Evolutionary conservation across 1,140 invertebrate genomes (phyloP), one percentile per base, ranked within the genome.

Genomic region (Drosophila lowei): DNA sequence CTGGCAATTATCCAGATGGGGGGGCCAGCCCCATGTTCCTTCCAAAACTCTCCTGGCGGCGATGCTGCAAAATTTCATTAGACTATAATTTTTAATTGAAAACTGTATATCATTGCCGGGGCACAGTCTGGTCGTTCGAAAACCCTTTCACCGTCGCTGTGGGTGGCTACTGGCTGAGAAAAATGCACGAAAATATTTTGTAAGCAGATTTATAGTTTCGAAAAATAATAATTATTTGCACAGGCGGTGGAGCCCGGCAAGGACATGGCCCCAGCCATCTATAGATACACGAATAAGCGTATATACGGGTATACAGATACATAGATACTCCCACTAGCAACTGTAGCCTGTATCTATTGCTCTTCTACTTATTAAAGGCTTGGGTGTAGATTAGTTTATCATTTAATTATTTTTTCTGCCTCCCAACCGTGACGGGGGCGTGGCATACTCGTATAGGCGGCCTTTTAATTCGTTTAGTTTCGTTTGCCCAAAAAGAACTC

Each of bases 151-250:
- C 43, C 46, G 43, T 18, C 46, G 42, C 55, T 59, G 77, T 68
- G 60, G 72, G 65, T 59, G 59, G 34, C 50, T 1, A 2, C 18
- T 18, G 18, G 9, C 18, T 34, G 46, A 67, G 68, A 79, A 76
- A 79, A 76, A 80, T 80, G 72, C 78, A 76, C 72, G 78, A 80
- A 80, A 80, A 80, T 84, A 79, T 84, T 79, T 71, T 77, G 60
- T 85, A 85, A 85, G 80, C 80, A 79, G 80, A 85, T 85, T 85
- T 84, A 85, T 85, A 85, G 80, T 76, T 79, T 85, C 80, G 72
- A 66, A 77, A 79, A 79, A 85, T 85, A 85, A 85, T 85, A 85
- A 85, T 85, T 79, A 85, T 85, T 85, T 85, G 81, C 80, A 72
- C 72, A 84, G 62, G 57, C 73, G 74, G 79, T 64, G 34, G 58